Evolutionary conservation across 2,888 invertebrate genomes (phyloP), one percentile per base, ranked within the genome.

Genomic region (Coremacera marginata): DNA sequence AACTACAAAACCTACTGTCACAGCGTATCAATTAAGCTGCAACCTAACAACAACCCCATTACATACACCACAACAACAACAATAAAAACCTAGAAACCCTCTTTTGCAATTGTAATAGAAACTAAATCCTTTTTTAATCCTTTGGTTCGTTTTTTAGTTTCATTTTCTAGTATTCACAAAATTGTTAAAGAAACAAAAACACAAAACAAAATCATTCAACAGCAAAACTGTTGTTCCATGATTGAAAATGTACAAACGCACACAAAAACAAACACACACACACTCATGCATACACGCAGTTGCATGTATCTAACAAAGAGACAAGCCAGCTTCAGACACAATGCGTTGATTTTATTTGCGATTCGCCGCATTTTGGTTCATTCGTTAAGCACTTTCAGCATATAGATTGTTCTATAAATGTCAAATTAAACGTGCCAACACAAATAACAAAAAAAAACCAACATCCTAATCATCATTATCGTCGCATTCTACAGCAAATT

Each of bases 81-180:
- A 34, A 55, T 8, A 55, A 19, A 22, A 55, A 55, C 55, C 55
- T 44, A 44, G 44, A 44, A 55, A 22, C 55, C n/a, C 55, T 22
- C 55, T 55, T 55, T 55, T 55, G 5, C 22, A 19, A 9, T n/a
- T 55, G 55, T 22, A 55, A 55, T 22, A n/a, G 9, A 55, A 55
- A 31, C 63, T 31, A 31, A 63, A 63, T 31, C 31, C 63, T 31
- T 63, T 63, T 63, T 63, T 63, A 63, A 63, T 63, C 63, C 31
- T 63, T 63, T 31, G 31, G 63, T 14, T 55, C 22, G 55, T 22
- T 55, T 55, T 63, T 27, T n/a, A 31, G 31, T 27, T 63, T 31
- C 63, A 31, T 63, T 63, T 27, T 31, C 63, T 0, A 31, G 31
- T 31, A 8, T 34, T 55, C 11, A 55, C 5, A 19, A 19, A 62